Base-by-base conservation (phyloP, 2,113 vertebrate species). In the Aphyosemion australe region DNA sequence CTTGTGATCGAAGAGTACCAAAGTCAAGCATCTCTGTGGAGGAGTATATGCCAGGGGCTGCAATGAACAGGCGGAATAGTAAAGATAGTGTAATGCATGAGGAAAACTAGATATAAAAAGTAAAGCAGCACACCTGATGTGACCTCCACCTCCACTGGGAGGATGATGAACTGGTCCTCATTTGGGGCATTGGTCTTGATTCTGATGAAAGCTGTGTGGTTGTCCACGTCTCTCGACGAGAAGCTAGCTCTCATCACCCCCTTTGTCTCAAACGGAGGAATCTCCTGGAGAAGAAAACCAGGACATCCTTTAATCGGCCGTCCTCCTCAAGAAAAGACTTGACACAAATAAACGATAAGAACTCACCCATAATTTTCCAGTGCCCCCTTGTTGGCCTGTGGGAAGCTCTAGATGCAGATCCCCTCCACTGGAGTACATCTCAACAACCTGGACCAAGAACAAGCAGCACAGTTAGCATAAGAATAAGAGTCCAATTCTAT, bases 221-320 rank as follows among this genome's bases (percentile, higher is more conserved):
- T 99, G 92, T 99, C 97, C 34, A 94, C 96, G 76, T 99, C 96
- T 90, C 96, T 93, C 5, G 97, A 99, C 0, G 96, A 98, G 90
- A 99, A 99, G 76, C 97, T 99, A 84, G 97, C 97, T 93, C 97
- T 95, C 96, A 99, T 98, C 73, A 99, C 97, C 76, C 96, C 97
- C 86, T 98, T 99, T 16, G 97, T 99, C 93, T 99, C 97, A 72
- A 98, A 99, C 0, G 97, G 97, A 74, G 96, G 96, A 47, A 99
- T 98, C 91, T 99, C 97, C 97, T 99, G 12, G 20, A 52, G 61
- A 14, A 54, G 0, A n/a, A 48, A 7, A 61, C 20, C 3, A 20
- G 7, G 16, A 14, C 3, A 0, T 4, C 21, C 14, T 41, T 52
- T 18, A 48, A 7, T 7, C 3, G 6, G 20, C 12, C 13, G 10